Base-by-base conservation (phyloP, 2,797 vertebrate species). In the Manis javanica region DNA sequence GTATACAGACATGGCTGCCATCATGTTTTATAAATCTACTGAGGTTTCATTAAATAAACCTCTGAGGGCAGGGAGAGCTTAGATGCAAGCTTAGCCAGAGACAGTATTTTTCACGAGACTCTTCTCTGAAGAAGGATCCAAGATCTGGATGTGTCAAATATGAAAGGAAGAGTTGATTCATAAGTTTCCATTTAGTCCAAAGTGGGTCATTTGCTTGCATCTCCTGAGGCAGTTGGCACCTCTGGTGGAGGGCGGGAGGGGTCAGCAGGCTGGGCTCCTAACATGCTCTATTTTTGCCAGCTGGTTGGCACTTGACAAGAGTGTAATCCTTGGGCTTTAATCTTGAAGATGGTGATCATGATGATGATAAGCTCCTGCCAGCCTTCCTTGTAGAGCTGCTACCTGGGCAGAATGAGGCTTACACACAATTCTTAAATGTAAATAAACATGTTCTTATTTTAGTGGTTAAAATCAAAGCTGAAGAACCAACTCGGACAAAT, bases 81-180 rank as follows among this genome's bases (percentile, higher is more conserved):
- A 61, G 51, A 87, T 31, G 68, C 24, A 77, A 95, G 68, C 37
- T 85, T 46, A 39, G 12, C 64, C 63, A 66, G 46, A 84, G 59
- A 29, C 89, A 77, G 18, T 16, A 26, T 69, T 93, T 94, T 78
- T 64, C 74, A 82, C 24, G 72, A 57, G 34, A 55, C 19, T 74
- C 53, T 69, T 90, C 64, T 91, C 77, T 86, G 72, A 88, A 57
- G 78, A 86, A 84, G 83, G 49, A 92, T 69, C 61, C 37, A 87
- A 72, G 34, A 24, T 87, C 78, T 72, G 21, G 87, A 75, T 4
- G 19, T 64, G 21, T 37, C 72, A 90, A 77, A 63, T 89, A 46
- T 63, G 61, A 93, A 75, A 31, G 66, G 42, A 34, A 29, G 2
- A 64, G 15, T 77, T 15, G 16, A 51, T 71, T 87, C 79, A 92